phyloP scores from a whole-genome alignment of 2,888 invertebrate species.

The Caenorhabditis imperialis region DNA sequence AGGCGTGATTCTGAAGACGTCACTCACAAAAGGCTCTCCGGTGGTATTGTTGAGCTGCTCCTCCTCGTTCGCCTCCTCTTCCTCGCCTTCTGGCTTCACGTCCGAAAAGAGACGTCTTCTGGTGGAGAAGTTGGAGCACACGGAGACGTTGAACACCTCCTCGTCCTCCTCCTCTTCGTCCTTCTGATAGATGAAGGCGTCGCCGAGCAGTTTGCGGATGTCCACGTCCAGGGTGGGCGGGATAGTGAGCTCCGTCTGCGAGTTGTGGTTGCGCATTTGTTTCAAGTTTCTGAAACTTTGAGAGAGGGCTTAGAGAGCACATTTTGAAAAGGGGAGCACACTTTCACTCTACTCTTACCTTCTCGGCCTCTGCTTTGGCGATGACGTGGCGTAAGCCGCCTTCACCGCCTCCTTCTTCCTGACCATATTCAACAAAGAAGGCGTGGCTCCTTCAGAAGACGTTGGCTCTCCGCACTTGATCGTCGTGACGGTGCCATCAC shows the following conservation, averaged over 20 bases:
- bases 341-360: slow-evolving; percentile 18
- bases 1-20: slow-evolving; percentile 46
- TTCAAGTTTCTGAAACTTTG: slow-evolving; percentile 29
- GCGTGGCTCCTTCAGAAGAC: slow-evolving; percentile 21
- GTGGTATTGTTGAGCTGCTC: slow-evolving; percentile 7
- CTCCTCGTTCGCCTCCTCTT: background rate
- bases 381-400: slow-evolving; percentile 51
- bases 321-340: too few species aligned
- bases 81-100: slow-evolving; percentile 12
- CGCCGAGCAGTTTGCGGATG: slow-evolving; percentile 49
- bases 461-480: slow-evolving; percentile 17
- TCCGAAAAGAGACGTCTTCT: slow-evolving; percentile 16
- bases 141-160: slow-evolving; percentile 49
- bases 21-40: slow-evolving; percentile 42
- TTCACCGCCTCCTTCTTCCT: slow-evolving; percentile 47
- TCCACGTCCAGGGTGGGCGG: slow-evolving; percentile 52
- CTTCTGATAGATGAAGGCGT: slow-evolving; percentile 17
- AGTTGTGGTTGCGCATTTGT: slow-evolving; percentile 35
- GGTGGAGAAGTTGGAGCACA: slow-evolving; percentile 36
- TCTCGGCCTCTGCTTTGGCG: slow-evolving; percentile 48
- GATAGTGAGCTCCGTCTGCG: slow-evolving; percentile 59
- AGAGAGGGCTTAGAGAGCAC: background rate
- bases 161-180: slow-evolving; percentile 32
- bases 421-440: slow-evolving; percentile 36
- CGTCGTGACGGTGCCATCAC: slow-evolving; percentile 49